A percentile compares a stretch with the other conserved stretches of the same genome.
These are phyloP conservation scores for Syritta pipiens DNA, from an alignment of 2,888 invertebrate genomes.

Conservation along the genomic window DNA sequence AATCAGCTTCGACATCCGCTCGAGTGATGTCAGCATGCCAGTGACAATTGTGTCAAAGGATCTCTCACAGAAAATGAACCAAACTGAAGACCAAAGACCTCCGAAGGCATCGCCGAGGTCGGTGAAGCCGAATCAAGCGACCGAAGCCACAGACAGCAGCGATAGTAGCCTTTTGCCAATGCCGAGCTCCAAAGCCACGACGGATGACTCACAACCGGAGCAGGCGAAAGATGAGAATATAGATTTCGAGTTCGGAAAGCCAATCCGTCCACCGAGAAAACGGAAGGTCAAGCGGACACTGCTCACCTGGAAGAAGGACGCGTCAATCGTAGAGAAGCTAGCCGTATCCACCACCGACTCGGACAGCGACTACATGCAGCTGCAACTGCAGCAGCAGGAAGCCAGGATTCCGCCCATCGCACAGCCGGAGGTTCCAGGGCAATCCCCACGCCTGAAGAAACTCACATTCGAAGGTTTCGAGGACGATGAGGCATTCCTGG, in stretches of 20 bases:
- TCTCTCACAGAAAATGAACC: constrained; percentile 70
- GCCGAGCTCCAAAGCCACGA: constrained; percentile 71
- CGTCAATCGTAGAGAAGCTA: constrained; percentile 72
- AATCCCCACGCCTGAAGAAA: too few relatives aligned
- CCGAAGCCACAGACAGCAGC: constrained; percentile 24
- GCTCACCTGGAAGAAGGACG: constrained; percentile 74
- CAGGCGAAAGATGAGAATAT: constrained; percentile 8
- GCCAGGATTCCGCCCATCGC: constrained; percentile 2
- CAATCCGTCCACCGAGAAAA: constrained; percentile 73
- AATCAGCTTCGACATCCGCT: constrained; percentile 71
- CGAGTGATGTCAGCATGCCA: neutral
- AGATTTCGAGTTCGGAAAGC: constrained; percentile 72
- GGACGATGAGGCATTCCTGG: constrained; percentile 61
- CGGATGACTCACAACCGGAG: constrained; percentile 56
- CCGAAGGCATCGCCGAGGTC: neutral
- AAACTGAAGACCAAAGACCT: constrained; percentile 64
- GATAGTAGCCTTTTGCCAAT: constrained; percentile 42
- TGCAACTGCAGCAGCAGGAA: constrained; percentile 7
- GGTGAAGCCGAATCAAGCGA: neutral
- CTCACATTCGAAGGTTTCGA: constrained; percentile 16
- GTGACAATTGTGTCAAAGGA: neutral
- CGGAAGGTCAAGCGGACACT: constrained; percentile 74
- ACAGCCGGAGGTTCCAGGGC: constrained; percentile 9
- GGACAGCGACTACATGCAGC: constrained; percentile 72
- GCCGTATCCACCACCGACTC: constrained; percentile 74